Conservation (phyloP, 30 jellyfish, hydroid and myxozoan species). For the Mastigias papua region DNA sequence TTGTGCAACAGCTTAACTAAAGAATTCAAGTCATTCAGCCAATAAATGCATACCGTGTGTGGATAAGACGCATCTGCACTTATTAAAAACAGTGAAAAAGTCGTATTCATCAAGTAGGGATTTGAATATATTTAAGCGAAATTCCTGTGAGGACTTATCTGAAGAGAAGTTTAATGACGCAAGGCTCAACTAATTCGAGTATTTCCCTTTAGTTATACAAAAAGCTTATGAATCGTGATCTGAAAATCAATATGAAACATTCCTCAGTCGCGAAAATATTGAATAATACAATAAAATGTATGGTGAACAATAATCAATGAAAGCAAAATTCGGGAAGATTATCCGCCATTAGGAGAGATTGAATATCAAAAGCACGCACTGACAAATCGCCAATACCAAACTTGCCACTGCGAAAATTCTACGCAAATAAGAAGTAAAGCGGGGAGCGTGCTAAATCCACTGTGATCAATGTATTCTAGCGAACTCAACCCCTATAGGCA, state of each 20-base stretch:
- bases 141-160: neutral
- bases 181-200: neutral
- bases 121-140: neutral
- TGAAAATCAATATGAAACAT: neutral
- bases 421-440: too few relatives aligned
- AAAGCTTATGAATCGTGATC: neutral
- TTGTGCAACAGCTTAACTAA: neutral
- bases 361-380: too few relatives aligned
- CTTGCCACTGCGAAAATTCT: too few relatives aligned
- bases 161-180: neutral
- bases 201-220: neutral
- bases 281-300: neutral
- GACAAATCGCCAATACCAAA: too few relatives aligned
- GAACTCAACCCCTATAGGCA: too few relatives aligned
- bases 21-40: conserved; percentile 12
- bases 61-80: neutral
- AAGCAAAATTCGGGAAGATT: neutral
- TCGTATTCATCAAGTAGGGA: neutral
- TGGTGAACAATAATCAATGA: neutral
- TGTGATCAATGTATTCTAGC: too few relatives aligned
- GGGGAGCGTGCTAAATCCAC: too few relatives aligned
- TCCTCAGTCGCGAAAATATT: neutral
- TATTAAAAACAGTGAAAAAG: conserved; percentile 4
- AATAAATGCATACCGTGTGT: neutral
- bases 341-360: neutral